These are phyloP conservation scores for Argynnis bischoffii DNA, from an alignment of 2,888 invertebrate genomes.

Conservation along the genomic window DNA sequence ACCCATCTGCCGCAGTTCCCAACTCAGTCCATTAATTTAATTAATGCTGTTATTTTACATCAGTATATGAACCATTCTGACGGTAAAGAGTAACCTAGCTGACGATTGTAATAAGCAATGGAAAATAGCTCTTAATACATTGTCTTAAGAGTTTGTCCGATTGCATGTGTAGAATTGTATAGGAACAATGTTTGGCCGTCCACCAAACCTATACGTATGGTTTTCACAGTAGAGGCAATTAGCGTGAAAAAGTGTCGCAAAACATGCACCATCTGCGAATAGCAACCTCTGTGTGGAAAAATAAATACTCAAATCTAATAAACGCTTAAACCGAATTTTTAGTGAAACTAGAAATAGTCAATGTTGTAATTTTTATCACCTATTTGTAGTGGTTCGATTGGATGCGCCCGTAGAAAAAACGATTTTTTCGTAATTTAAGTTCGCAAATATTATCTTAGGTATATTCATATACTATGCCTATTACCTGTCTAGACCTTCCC, in stretches of 20 bases:
- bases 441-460: no score
- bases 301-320: neutral
- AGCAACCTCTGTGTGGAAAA: conserved; percentile 23
- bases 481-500: no score
- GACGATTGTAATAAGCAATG: neutral
- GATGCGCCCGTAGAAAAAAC: no score
- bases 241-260: conserved; percentile 47
- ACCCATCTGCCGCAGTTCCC: conserved; percentile 41
- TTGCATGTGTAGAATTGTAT: conserved; percentile 20
- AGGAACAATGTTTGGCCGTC: conserved; percentile 42
- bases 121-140: conserved; percentile 22
- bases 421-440: no score
- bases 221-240: conserved; percentile 46
- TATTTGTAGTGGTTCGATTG: no score
- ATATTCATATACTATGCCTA: no score
- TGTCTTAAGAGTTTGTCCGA: conserved; percentile 15
- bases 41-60: conserved; percentile 49
- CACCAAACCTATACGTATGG: conserved; percentile 44
- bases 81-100: neutral
- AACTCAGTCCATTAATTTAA: conserved; percentile 51
- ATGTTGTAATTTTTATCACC: no score
- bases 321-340: no score
- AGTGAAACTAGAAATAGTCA: no score
- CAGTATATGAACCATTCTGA: conserved; percentile 39
- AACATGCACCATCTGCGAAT: conserved; percentile 42